Base-by-base conservation (phyloP, 2,797 vertebrate species). In the Lophotriccus pileatus region DNA sequence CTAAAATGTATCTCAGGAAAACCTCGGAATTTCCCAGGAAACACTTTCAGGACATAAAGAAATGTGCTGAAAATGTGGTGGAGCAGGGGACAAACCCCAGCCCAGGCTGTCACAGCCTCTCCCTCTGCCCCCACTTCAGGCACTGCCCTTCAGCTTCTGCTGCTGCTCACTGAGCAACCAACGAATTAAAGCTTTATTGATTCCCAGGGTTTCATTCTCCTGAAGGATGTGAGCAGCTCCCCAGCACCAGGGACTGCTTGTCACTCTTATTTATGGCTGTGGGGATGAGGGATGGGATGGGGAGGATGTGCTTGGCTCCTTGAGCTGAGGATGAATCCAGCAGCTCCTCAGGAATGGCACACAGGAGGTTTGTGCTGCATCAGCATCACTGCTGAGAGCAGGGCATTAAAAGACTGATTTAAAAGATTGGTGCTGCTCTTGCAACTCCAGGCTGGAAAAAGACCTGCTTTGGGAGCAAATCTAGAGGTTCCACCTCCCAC, bases 241-340 rank as follows among this genome's bases (percentile, higher is more conserved):
- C 10, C 0, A 1, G 24, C 0, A 0, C 39, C 52, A 41, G 79
- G 66, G 73, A 44, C 50, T 58, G 27, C 7, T 12, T 49, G 8
- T 56, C 49, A 7, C 22, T 68, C 32, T 10, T 76, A 36, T 62
- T 83, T 78, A 63, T 50, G 50, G 84, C 67, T 2, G 4, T 19
- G 20, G 0, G 11, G 52, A 37, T 79, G 90, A 75, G 2, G 32
- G 64, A 23, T 55, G 70, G 66, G 69, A 23, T 49, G 7, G 7
- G 4, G 34, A 77, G 56, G 59, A 43, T 10, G 44, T 3, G 25
- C 59, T 46, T 1, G 1, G 79, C 58, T 75, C 23, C 56, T 43
- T 2, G 1, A 36, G 37, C 34, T 53, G 72, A 56, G 70, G 52
- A 23, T 49, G 46, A 49, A 36, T 32, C 84, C 75, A 30, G 49